phyloP scores from a whole-genome alignment of 2,888 invertebrate species.

The Callinectes sapidus region DNA sequence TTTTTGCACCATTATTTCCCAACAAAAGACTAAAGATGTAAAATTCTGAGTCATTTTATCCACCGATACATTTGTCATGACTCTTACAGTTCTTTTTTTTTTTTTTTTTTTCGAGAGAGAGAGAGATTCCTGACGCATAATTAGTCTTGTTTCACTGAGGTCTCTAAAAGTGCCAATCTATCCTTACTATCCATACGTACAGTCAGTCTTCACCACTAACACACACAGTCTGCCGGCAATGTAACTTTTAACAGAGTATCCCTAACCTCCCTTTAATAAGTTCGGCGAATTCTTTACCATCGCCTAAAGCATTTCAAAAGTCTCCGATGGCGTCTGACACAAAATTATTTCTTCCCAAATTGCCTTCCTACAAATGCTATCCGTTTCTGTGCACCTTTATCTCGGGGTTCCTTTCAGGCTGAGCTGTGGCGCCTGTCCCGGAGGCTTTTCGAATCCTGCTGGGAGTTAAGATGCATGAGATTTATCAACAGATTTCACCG shows the following conservation, averaged over 20 bases:
- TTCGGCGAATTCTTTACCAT: background rate
- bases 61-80: too few relatives aligned
- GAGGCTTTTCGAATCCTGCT: background rate
- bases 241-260: background rate
- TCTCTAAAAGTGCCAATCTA: background rate
- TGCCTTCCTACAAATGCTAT: background rate
- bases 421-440: background rate
- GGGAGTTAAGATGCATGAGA: background rate
- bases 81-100: too few relatives aligned
- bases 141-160: too few relatives aligned
- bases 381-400: background rate
- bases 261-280: background rate
- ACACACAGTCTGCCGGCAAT: background rate
- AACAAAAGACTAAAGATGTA: too few relatives aligned
- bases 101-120: too few relatives aligned
- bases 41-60: too few relatives aligned
- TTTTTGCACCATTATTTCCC: too few relatives aligned
- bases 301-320: background rate
- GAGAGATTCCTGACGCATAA: too few relatives aligned
- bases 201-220: too few relatives aligned
- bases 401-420: background rate
- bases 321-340: background rate
- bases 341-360: background rate
- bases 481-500: background rate
- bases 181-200: background rate